Base-by-base conservation (phyloP, 1,140 invertebrate species). In the Eupeodes corollae region DNA sequence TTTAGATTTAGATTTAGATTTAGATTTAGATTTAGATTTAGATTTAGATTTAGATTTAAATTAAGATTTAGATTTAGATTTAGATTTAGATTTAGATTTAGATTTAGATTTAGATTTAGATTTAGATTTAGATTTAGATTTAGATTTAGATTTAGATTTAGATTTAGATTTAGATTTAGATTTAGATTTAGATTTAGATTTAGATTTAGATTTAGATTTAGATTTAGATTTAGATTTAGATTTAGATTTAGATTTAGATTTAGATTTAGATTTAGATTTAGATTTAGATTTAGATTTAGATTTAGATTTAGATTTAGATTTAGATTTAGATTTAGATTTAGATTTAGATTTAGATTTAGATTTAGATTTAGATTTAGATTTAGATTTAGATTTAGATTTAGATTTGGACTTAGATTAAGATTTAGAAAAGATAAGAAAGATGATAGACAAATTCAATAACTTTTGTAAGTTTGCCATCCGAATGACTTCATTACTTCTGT, bases 41-140 rank as follows among this genome's bases (percentile, higher is more conserved):
- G 16, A 42, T n/a, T 42, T 42, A 18, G 21, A 42, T 8, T 42
- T 42, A 12, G 26, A 42, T 18, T 42, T 42, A 8, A 21, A 42
- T 21, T 42, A 18, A 18, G 41, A 42, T 11, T 42, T 42, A 18
- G 21, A 18, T n/a, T 42, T 42, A 12, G 41, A 42, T n/a, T 18
- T 42, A 18, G 15, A 42, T 21, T 42, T 42, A 18, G 41, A 42
- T n/a, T 42, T 42, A 6, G 21, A 42, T 8, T 42, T 42, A 18
- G 41, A 42, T n/a, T 42, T 42, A 18, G 15, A 42, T 8, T 42
- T 42, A 18, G 21, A 42, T n/a, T 42, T 42, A 18, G 41, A 42
- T n/a, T 42, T 42, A 13, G 21, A 42, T n/a, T 26, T 42, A 18
- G 41, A 42, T n/a, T 42, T 42, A 18, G 21, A 42, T n/a, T 19